phyloP scores from a whole-genome alignment of 2,797 vertebrate species.

The Vultur gryphus region DNA sequence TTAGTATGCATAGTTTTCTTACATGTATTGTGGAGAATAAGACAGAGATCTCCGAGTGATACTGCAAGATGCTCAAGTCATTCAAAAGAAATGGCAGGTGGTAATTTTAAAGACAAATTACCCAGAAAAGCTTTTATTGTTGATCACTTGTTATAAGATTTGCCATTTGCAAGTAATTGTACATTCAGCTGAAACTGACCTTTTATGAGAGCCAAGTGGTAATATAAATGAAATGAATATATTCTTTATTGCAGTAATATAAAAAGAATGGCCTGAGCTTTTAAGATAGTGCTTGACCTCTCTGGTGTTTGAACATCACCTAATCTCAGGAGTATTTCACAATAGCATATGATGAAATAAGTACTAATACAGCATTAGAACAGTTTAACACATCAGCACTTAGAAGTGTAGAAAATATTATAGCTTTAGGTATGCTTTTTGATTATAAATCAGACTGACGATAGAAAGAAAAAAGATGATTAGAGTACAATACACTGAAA shows the following conservation, averaged over 20 bases:
- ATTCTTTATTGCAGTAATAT: slow-evolving; percentile 71
- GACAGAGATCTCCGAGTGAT: slow-evolving; percentile 12
- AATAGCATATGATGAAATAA: slow-evolving; percentile 43
- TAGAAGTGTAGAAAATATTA: slow-evolving; percentile 24
- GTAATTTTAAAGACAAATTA: slow-evolving; percentile 66
- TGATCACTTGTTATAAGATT: slow-evolving; percentile 68
- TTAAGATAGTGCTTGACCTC: slow-evolving; percentile 71
- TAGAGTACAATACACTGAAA: background rate
- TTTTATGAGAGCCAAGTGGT: slow-evolving; percentile 70
- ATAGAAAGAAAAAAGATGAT: background rate
- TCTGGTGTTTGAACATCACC: slow-evolving; percentile 51
- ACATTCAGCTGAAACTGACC: slow-evolving; percentile 67
- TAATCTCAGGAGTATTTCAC: slow-evolving; percentile 51
- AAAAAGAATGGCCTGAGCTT: slow-evolving; percentile 69
- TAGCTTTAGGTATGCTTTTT: slow-evolving; percentile 16
- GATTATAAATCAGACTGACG: background rate
- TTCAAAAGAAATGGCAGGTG: slow-evolving; percentile 60
- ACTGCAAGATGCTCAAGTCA: slow-evolving; percentile 36
- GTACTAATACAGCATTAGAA: slow-evolving; percentile 46
- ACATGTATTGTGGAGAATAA: background rate
- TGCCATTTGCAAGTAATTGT: slow-evolving; percentile 71
- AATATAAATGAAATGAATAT: slow-evolving; percentile 73
- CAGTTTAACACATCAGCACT: slow-evolving; percentile 49
- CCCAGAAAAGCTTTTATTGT: slow-evolving; percentile 67
- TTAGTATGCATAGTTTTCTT: slow-evolving; percentile 22